Evolutionary conservation across 1,140 invertebrate species (phyloP).

Genomic region (Teleogryllus occipitalis): DNA sequence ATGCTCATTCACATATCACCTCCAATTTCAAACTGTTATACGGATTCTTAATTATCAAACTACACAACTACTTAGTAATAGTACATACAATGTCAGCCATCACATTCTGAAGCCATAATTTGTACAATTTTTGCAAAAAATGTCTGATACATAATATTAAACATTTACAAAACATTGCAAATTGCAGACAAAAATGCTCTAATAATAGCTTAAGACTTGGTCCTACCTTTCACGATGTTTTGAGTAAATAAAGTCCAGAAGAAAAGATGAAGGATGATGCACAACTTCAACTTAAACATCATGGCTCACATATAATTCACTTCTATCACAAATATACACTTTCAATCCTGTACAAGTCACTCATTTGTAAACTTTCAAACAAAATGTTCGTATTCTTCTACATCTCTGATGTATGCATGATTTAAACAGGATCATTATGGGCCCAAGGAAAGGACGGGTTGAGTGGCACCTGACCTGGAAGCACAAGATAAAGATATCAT

Average conservation of each 20-base stretch:
- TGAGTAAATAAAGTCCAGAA: neutral
- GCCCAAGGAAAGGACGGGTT: conserved; percentile 2
- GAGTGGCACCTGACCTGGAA: neutral
- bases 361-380: neutral
- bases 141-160: neutral
- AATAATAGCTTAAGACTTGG: neutral
- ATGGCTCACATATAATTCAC: neutral
- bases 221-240: conserved; percentile 4
- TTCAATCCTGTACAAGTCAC: neutral
- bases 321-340: conserved; percentile 5
- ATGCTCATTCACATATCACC: neutral
- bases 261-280: neutral
- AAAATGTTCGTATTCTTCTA: neutral
- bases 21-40: neutral
- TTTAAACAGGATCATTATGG: conserved; percentile 1
- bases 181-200: neutral
- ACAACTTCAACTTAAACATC: conserved; percentile 5
- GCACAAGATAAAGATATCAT: neutral
- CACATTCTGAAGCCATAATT: neutral
- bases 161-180: neutral
- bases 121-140: neutral
- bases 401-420: neutral
- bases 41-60: neutral
- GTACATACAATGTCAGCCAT: conserved; percentile 1
- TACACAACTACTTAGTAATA: neutral